A percentile compares a stretch with the other conserved stretches of the same genome.
Evolutionary conservation across 2,888 invertebrate genomes (phyloP).

Genomic region (Danaus chrysippus): DNA sequence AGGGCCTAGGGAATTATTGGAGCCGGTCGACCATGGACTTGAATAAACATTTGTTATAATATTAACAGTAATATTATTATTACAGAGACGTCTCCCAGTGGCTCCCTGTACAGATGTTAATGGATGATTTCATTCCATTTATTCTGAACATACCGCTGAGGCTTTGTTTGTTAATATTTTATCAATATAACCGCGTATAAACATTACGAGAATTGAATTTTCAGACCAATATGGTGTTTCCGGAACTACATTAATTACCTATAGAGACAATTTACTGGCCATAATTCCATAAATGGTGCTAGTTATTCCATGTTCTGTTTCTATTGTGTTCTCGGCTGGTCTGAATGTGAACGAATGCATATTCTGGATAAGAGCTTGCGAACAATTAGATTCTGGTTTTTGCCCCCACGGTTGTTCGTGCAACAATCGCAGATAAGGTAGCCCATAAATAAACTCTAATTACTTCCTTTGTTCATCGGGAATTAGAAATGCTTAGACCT

Average conservation of each 20-base stretch:
- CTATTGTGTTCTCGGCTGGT: constrained; percentile 25
- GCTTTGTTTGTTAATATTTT: constrained; percentile 11
- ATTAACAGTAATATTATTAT: constrained; percentile 31
- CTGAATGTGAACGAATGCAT: constrained; percentile 21
- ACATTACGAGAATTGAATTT: neutral
- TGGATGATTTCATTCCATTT: neutral
- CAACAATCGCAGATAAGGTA: constrained; percentile 62
- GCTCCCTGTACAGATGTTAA: neutral
- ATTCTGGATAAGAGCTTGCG: constrained; percentile 26
- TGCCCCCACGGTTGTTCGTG: constrained; percentile 41
- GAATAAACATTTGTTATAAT: constrained; percentile 45
- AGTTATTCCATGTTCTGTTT: constrained; percentile 22
- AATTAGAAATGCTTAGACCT: constrained; percentile 29
- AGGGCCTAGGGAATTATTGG: constrained; percentile 59
- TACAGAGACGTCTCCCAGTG: constrained; percentile 4
- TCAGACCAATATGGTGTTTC: constrained; percentile 25
- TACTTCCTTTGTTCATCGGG: constrained; percentile 53
- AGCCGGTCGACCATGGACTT: constrained; percentile 63
- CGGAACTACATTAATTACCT: constrained; percentile 29
- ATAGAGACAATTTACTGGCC: constrained; percentile 28
- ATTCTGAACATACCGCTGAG: neutral
- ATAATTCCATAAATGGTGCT: constrained; percentile 30
- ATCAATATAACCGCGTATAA: neutral
- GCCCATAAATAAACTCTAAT: constrained; percentile 70
- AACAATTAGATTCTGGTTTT: constrained; percentile 34